Percentiles rank a stretch among this genome's conserved stretches.
Conservation (phyloP, 1,140 invertebrate species). For the Drosophila ficusphila region DNA sequence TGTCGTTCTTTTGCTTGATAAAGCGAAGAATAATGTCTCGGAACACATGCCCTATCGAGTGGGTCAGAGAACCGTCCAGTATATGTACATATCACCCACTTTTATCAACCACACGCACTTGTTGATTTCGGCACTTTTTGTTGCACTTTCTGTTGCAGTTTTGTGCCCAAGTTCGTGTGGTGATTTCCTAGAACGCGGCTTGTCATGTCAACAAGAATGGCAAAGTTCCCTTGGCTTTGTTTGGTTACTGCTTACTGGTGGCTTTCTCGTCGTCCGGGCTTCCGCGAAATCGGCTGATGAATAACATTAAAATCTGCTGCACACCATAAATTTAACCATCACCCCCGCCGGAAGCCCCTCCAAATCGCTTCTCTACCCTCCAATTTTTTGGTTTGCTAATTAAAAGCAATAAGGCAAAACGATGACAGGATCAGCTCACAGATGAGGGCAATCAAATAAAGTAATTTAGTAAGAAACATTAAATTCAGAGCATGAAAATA, state of each 20-base stretch:
- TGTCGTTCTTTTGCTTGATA: slow-evolving; percentile 16
- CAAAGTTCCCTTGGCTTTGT: slow-evolving; percentile 30
- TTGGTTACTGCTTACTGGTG: slow-evolving; percentile 11
- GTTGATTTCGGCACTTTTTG: slow-evolving; percentile 35
- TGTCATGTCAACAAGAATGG: slow-evolving; percentile 25
- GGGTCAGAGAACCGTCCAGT: slow-evolving; percentile 2
- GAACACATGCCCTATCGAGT: slow-evolving; percentile 27
- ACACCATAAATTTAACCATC: slow-evolving; percentile 3
- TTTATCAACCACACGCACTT: slow-evolving; percentile 57
- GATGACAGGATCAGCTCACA: slow-evolving; percentile 5
- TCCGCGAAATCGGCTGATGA: slow-evolving; percentile 24
- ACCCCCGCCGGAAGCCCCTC: neutral
- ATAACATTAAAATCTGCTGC: slow-evolving; percentile 13
- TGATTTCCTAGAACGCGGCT: slow-evolving; percentile 24
- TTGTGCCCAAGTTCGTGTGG: neutral
- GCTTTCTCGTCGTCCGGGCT: neutral
- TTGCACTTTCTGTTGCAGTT: neutral
- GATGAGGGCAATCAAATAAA: neutral
- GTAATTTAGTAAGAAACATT: too few relatives aligned
- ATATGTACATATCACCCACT: slow-evolving; percentile 7
- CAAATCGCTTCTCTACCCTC: slow-evolving; percentile 2
- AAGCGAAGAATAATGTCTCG: neutral
- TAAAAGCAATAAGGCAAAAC: slow-evolving; percentile 10
- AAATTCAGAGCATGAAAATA: too few relatives aligned
- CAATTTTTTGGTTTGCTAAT: slow-evolving; percentile 15